Evolutionary conservation across 1,140 invertebrate species (phyloP).

Genomic region (Portunus trituberculatus): DNA sequence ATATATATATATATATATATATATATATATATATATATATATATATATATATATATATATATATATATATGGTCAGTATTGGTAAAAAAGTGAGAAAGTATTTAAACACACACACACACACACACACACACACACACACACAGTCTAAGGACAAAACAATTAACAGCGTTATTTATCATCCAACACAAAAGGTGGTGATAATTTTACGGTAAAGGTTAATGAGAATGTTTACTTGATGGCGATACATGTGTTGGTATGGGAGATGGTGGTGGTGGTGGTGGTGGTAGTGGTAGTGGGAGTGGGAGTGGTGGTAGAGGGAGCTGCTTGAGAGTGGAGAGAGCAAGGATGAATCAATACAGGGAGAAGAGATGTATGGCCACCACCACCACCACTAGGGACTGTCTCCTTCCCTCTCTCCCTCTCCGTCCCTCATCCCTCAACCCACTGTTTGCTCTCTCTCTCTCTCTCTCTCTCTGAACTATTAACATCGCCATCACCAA

Average conservation of each 20-base stretch:
- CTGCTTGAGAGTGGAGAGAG: background rate
- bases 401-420: background rate
- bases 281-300: background rate
- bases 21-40: too few relatives aligned
- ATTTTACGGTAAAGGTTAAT: slow-evolving; percentile 13
- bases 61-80: too few relatives aligned
- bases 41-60: too few relatives aligned
- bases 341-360: slow-evolving; percentile 2
- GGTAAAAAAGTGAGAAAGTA: too few relatives aligned
- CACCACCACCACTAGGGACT: background rate
- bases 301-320: background rate
- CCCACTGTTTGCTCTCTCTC: background rate
- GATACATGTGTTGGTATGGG: background rate
- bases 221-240: slow-evolving; percentile 9
- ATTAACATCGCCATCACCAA: too few relatives aligned
- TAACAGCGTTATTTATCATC: background rate
- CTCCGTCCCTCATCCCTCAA: background rate
- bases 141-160: background rate
- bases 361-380: slow-evolving; percentile 18
- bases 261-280: background rate
- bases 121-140: too few relatives aligned
- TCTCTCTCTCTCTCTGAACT: background rate
- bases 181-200: background rate
- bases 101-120: too few relatives aligned
- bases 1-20: too few relatives aligned